A percentile compares a stretch with the other conserved stretches of the same genome.
Conservation (phyloP, 2,113 vertebrate species). For the Murina feae region DNA sequence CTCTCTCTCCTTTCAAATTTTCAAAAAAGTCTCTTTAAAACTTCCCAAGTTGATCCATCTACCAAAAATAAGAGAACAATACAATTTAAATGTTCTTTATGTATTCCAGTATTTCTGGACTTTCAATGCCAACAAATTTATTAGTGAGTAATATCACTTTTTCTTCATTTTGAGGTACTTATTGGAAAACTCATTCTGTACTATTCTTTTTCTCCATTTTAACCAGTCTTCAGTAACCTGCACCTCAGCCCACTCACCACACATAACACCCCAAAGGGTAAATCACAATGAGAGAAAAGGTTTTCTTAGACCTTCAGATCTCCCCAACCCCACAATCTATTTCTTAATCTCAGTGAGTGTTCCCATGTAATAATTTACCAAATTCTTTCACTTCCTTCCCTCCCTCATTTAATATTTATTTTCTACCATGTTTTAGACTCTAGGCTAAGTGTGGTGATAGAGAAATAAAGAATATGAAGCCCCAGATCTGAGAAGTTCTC, state of each 20-base stretch:
- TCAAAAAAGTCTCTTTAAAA: background rate
- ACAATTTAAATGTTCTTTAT: background rate
- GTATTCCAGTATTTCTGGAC: background rate
- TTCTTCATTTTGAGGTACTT: background rate
- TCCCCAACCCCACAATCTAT: background rate
- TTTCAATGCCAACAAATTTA: background rate
- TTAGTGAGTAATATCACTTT: background rate
- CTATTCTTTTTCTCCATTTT: background rate
- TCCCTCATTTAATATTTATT: background rate
- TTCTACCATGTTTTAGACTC: background rate
- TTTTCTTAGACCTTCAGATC: background rate
- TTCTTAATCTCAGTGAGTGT: background rate
- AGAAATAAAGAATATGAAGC: background rate
- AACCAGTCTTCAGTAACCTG: background rate
- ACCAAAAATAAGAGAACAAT: background rate
- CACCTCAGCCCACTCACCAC: background rate
- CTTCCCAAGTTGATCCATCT: background rate
- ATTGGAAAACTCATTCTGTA: background rate
- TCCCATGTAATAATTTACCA: background rate
- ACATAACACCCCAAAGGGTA: background rate
- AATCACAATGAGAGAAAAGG: background rate
- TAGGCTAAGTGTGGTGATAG: background rate
- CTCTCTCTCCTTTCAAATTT: background rate
- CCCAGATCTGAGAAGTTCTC: background rate
- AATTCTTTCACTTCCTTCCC: background rate